phyloP scores from a whole-genome alignment of 2,113 vertebrate species.

The Elephantulus edwardii region DNA sequence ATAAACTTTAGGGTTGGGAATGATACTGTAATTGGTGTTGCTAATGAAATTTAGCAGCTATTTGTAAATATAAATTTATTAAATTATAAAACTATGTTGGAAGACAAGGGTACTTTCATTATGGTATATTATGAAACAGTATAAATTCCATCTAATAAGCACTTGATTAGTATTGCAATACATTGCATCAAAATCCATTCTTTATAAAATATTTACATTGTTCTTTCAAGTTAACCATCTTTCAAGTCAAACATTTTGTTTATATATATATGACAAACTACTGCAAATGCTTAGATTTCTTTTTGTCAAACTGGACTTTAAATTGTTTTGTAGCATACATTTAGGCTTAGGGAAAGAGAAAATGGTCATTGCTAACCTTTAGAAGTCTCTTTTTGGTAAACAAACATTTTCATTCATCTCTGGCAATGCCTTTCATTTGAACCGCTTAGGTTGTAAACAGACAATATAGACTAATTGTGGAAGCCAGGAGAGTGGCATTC shows the following conservation, averaged over 20 bases:
- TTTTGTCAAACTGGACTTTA: slow-evolving; percentile 59
- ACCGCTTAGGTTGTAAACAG: slow-evolving; percentile 57
- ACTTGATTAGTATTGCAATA: not conserved
- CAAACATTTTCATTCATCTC: slow-evolving; percentile 72
- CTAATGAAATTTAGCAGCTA: not conserved
- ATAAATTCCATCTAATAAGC: not conserved
- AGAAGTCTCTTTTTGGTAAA: slow-evolving; percentile 64
- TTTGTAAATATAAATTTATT: slow-evolving; percentile 35
- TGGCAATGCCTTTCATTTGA: slow-evolving; percentile 58
- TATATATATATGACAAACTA: slow-evolving; percentile 44
- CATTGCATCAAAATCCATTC: not conserved
- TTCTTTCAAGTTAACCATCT: slow-evolving; percentile 46
- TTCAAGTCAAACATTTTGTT: slow-evolving; percentile 57
- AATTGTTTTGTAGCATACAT: slow-evolving; percentile 59
- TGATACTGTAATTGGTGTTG: slow-evolving; percentile 13
- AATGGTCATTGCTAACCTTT: slow-evolving; percentile 70
- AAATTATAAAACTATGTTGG: slow-evolving; percentile 32
- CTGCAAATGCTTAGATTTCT: slow-evolving; percentile 52
- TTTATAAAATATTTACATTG: slow-evolving; percentile 53
- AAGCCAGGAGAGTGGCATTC: slow-evolving; percentile 43
- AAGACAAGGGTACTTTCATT: slow-evolving; percentile 33
- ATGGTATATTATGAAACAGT: not conserved
- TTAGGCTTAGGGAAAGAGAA: slow-evolving; percentile 63
- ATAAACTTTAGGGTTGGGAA: not conserved
- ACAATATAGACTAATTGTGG: slow-evolving; percentile 63